Evolutionary conservation across 2,113 vertebrate genomes (phyloP), one percentile per base, ranked within the genome.

Genomic region (Silurus asotus): DNA sequence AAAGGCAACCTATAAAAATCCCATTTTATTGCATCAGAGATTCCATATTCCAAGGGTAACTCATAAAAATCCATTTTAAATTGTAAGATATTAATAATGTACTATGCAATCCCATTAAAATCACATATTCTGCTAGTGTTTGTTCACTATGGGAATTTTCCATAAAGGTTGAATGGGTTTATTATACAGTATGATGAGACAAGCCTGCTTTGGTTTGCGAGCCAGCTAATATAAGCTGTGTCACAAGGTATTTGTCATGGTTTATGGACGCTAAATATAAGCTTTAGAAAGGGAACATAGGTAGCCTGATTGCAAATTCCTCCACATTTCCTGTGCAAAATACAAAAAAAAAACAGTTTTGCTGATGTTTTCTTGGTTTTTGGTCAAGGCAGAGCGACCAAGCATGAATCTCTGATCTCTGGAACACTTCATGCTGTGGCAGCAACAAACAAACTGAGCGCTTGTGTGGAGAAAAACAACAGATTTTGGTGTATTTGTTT

Each of bases 401-500:
- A 45, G 87, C 87, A 91, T 91, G 81, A 89, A 81, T 90, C 82
- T 90, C 51, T 37, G 51, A 85, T 79, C 82, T 58, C 62, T 88
- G 78, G 85, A 86, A 87, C 88, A 90, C 49, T 13, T 77, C 72
- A 28, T 56, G 87, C 88, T 89, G 74, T 91, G 91, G 92, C 92
- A 87, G 55, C 81, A 91, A 93, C 92, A 92, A 92, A 91, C 86
- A 82, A 88, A 82, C 87, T 85, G 77, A 89, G 85, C 89, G 89
- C 89, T 92, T 91, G 72, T 82, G 86, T 53, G n/a, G 85, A 88
- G 88, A 80, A 79, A 86, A 67, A 81, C 78, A 89, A 77, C 81
- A 13, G 51, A 86, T 87, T 80, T 81, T 86, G 61, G 75, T 81
- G 81, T 14, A 64, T 48, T 84, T 28, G 79, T 82, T 87, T 67